Evolutionary conservation across 2,113 vertebrate species (phyloP).

Genomic region (Columbina picui): DNA sequence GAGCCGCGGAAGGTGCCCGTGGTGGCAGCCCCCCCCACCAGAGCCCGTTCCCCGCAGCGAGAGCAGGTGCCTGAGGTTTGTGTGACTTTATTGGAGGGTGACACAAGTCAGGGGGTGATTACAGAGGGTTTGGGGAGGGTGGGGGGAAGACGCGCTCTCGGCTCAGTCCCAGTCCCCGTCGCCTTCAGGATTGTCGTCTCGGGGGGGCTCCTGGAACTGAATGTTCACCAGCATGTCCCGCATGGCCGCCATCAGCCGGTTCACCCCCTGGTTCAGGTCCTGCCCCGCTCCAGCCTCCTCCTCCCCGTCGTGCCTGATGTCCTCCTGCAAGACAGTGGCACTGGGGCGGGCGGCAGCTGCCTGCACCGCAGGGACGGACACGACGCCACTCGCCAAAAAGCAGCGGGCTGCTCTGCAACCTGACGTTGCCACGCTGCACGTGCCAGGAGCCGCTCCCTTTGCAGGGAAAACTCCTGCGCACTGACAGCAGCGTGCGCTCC

Average conservation of each 20-base stretch:
- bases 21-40: background rate
- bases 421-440: background rate
- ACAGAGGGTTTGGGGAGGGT: background rate
- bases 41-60: background rate
- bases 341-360: background rate
- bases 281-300: slow-evolving; percentile 87
- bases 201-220: slow-evolving; percentile 87
- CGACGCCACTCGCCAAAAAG: background rate
- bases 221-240: slow-evolving; percentile 98
- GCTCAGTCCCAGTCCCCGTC: slow-evolving; percentile 91
- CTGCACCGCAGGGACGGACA: background rate
- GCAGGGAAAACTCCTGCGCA: background rate
- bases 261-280: slow-evolving; percentile 92
- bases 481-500: accelerated
- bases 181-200: slow-evolving; percentile 74
- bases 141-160: background rate
- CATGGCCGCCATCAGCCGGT: slow-evolving; percentile 95
- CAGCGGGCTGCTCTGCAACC: background rate
- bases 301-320: slow-evolving; percentile 77
- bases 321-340: slow-evolving; percentile 73
- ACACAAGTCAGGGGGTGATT: accelerated
- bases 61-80: accelerated
- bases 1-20: accelerated
- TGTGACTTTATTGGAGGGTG: slow-evolving; percentile 30
- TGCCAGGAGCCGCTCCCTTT: background rate